Evolutionary conservation across 2,113 vertebrate genomes (phyloP), one percentile per base, ranked within the genome.

Genomic region (Heptranchias perlo): DNA sequence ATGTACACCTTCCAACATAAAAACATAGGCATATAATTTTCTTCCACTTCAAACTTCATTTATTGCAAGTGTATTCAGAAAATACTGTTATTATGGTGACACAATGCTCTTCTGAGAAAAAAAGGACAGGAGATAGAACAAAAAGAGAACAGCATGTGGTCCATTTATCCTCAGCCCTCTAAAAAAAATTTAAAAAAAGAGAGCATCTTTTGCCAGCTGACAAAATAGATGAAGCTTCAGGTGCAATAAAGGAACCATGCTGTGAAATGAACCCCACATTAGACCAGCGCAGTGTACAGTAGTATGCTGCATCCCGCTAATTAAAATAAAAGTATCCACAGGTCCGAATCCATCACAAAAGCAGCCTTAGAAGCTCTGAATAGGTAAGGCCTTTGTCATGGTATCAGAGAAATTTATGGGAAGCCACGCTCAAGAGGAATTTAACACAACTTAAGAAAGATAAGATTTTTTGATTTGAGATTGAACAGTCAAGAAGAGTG

Each of bases 21-120:
- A 97, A 97, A 96, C n/a, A 89, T 76, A 96, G 96, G 96, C 96
- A 96, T 97, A 62, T 97, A 97, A 98, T 98, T 98, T 98, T 97
- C 97, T 96, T 96, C 96, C 96, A 97, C 97, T 97, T 97, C 96
- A 96, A 97, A 97, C 96, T 97, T 97, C 96, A 97, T 97, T 98
- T 97, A 96, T 69, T 95, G 96, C 96, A 96, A 97, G 95, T 97
- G 97, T 96, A 96, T 92, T 96, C 96, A 96, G 96, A 78, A 96
- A 98, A 97, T 96, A 96, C 96, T 96, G 21, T 96, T 96, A 97
- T 97, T 97, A 97, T 44, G 58, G 96, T 58, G 73, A 97, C 76
- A 96, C 96, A 96, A 89, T 96, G 96, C 67, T 84, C 52, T 73
- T 96, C 96, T 95, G 97, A 97, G 96, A 96, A 96, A 96, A n/a